These are phyloP conservation scores for Drosophila virilis DNA, from an alignment of 1,140 invertebrate genomes.

Conservation along the genomic window DNA sequence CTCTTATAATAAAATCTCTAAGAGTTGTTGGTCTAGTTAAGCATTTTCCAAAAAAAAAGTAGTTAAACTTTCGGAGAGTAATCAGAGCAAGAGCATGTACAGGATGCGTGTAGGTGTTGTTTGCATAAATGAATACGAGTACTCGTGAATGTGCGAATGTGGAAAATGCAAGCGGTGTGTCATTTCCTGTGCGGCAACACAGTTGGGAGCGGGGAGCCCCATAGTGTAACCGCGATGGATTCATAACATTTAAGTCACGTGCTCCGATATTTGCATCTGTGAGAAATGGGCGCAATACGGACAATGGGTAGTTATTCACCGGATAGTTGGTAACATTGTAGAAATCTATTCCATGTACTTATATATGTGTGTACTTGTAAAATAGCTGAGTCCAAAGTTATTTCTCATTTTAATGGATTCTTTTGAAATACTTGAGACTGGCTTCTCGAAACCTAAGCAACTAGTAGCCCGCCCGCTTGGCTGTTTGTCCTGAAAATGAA, in stretches of 20 bases:
- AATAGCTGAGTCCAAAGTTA: background rate
- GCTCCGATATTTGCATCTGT: background rate
- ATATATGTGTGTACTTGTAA: background rate
- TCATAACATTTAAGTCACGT: slow-evolving; percentile 4
- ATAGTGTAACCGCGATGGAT: background rate
- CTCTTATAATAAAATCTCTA: too few species aligned
- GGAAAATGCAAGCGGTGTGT: slow-evolving; percentile 1
- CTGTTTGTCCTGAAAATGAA: slow-evolving; percentile 22
- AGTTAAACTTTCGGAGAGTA: too few species aligned
- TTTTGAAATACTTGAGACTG: slow-evolving; percentile 12
- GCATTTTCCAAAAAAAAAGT: too few species aligned
- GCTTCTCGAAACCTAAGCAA: slow-evolving; percentile 12
- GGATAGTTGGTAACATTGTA: background rate
- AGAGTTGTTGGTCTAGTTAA: too few species aligned
- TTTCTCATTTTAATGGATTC: background rate
- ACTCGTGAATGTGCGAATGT: background rate
- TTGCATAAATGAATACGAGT: too few species aligned
- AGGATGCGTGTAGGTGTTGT: too few species aligned
- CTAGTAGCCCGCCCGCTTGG: slow-evolving; percentile 30
- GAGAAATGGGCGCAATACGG: background rate
- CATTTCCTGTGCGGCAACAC: background rate
- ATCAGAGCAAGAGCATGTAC: too few species aligned
- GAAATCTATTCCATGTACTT: background rate
- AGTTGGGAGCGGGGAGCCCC: background rate
- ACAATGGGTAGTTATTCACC: background rate